Conservation (phyloP, 2,888 invertebrate species). For the Tipula vernalis region DNA sequence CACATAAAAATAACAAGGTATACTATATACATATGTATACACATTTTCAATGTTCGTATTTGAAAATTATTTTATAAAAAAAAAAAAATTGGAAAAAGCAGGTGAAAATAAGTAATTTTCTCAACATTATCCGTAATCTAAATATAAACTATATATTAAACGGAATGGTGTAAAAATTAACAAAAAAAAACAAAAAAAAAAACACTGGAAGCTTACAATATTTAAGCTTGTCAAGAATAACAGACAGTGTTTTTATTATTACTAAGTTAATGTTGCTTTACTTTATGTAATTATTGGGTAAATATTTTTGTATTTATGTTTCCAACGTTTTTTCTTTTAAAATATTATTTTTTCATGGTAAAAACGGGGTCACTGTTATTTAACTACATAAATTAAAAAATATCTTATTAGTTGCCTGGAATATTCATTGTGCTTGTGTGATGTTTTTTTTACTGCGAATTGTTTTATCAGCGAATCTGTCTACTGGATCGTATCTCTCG, state of each 20-base stretch:
- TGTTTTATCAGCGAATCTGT: too few species aligned
- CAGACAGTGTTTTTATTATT: not conserved
- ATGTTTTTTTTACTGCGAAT: too few species aligned
- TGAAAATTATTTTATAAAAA: not conserved
- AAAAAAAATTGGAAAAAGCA: not conserved
- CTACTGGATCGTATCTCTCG: too few species aligned
- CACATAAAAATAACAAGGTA: not conserved
- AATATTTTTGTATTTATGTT: not conserved
- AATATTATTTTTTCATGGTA: too few species aligned
- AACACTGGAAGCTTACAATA: not conserved
- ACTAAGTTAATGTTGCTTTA: not conserved
- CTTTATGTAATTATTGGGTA: not conserved
- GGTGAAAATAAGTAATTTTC: not conserved
- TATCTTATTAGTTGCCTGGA: too few species aligned
- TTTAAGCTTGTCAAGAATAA: not conserved
- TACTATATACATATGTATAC: not conserved
- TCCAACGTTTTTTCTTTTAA: too few species aligned
- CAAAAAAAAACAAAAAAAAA: not conserved
- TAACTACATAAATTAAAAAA: too few species aligned
- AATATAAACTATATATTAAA: not conserved
- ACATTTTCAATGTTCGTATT: not conserved
- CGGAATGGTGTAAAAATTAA: not conserved
- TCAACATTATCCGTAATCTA: not conserved
- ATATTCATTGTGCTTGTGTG: too few species aligned
- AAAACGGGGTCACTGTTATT: too few species aligned